phyloP scores from a whole-genome alignment of 2,797 vertebrate species.

The Erethizon dorsatum region DNA sequence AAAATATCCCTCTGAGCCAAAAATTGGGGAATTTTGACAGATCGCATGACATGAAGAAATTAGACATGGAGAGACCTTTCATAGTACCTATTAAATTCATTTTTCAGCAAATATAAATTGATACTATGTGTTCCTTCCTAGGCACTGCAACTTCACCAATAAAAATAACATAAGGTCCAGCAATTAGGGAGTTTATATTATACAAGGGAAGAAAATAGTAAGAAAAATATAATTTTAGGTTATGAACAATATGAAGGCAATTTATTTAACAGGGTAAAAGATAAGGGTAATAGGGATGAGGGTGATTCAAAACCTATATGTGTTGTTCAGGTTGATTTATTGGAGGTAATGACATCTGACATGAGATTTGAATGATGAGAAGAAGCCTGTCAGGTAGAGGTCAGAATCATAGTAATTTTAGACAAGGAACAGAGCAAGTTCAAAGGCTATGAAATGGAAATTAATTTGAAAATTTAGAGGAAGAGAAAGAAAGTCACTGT shows the following conservation, averaged over 20 bases:
- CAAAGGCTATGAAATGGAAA: background rate
- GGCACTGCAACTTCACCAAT: conserved; percentile 18
- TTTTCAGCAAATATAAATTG: conserved; percentile 33
- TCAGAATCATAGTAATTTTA: conserved; percentile 4
- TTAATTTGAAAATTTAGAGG: conserved; percentile 61
- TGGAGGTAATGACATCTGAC: background rate
- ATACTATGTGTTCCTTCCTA: background rate
- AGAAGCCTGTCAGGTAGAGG: background rate
- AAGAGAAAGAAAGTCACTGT: background rate
- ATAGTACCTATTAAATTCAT: conserved; percentile 18
- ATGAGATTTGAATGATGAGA: conserved; percentile 25
- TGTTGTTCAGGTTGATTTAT: conserved; percentile 7
- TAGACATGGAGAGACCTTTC: background rate
- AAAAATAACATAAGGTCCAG: background rate
- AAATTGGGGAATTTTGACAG: background rate
- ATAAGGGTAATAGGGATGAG: background rate
- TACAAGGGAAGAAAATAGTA: conserved; percentile 33
- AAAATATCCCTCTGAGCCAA: conserved; percentile 6
- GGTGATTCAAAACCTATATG: background rate
- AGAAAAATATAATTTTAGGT: conserved; percentile 57
- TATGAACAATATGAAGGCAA: background rate
- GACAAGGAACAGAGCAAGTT: background rate
- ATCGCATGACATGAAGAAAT: conserved; percentile 11
- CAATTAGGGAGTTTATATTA: background rate
- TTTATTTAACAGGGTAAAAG: conserved; percentile 21